Evolutionary conservation across 2,113 vertebrate genomes (phyloP).

Genomic region (Synodontis membranacea): DNA sequence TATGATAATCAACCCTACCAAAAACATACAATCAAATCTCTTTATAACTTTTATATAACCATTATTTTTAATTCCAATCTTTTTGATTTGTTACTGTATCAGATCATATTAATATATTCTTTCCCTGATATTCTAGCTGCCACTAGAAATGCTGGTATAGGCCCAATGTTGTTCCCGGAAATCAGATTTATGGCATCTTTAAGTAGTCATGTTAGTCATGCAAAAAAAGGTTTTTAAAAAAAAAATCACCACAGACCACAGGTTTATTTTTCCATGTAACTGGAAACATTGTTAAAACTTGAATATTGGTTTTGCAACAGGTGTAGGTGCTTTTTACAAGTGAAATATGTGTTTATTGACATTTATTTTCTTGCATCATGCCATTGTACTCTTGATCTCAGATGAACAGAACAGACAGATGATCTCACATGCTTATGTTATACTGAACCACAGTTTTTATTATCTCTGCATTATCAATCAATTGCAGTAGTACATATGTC

Average conservation of each 20-base stretch:
- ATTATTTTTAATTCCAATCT: too few relatives aligned
- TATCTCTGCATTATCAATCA: neutral
- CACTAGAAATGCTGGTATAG: too few relatives aligned
- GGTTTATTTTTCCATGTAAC: neutral
- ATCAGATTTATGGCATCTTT: too few relatives aligned
- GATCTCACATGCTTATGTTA: neutral
- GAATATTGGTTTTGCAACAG: neutral
- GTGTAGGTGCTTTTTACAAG: neutral
- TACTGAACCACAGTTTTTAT: neutral
- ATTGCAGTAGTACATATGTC: neutral
- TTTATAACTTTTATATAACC: too few relatives aligned
- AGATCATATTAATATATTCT: too few relatives aligned
- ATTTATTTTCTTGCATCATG: neutral
- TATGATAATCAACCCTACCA: too few relatives aligned
- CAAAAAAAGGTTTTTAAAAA: neutral
- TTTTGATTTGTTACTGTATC: too few relatives aligned
- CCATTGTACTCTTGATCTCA: neutral
- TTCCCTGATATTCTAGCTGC: too few relatives aligned
- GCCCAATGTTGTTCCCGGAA: too few relatives aligned
- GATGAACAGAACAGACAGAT: neutral
- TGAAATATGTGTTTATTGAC: neutral
- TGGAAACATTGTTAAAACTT: neutral
- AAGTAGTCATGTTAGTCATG: too few relatives aligned
- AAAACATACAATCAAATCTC: too few relatives aligned
- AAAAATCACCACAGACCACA: neutral